Conservation (phyloP, 1,140 invertebrate genomes). For the Drosophila hydei region DNA sequence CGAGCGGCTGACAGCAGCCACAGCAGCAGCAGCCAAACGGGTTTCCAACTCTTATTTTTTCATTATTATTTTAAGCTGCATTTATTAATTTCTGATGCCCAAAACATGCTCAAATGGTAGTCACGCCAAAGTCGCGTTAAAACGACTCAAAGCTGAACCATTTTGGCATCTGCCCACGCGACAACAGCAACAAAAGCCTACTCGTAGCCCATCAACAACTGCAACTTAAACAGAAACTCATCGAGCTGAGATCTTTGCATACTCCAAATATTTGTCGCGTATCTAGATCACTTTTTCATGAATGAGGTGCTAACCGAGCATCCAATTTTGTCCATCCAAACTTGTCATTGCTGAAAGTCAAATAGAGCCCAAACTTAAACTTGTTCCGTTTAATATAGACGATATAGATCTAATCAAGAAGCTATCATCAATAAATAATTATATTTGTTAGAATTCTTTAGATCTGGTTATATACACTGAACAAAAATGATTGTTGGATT, state of each 20-base stretch:
- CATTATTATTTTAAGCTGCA: conserved; percentile 33
- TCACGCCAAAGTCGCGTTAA: conserved; percentile 27
- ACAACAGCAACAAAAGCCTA: conserved; percentile 4
- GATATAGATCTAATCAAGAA: too few relatives aligned
- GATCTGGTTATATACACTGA: too few relatives aligned
- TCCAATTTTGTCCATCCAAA: too few relatives aligned
- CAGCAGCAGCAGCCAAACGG: conserved; percentile 24
- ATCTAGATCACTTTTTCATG: conserved; percentile 22
- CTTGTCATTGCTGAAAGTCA: too few relatives aligned
- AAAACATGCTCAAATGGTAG: conserved; percentile 38
- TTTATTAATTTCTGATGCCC: conserved; percentile 47
- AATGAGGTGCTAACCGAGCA: conserved; percentile 47
- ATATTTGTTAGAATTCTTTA: too few relatives aligned
- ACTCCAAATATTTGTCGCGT: conserved; percentile 1
- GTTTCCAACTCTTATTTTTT: conserved; percentile 28
- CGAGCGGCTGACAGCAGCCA: conserved; percentile 9
- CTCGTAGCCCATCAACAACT: neutral
- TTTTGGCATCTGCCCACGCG: conserved; percentile 41
- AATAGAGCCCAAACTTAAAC: too few relatives aligned
- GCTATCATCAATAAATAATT: too few relatives aligned
- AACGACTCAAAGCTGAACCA: neutral
- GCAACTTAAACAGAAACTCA: conserved; percentile 9
- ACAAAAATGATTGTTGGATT: too few relatives aligned
- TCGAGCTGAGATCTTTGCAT: conserved; percentile 2
- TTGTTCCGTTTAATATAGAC: too few relatives aligned